A percentile compares a stretch with the other conserved stretches of the same genome.
These are phyloP conservation scores for Axis porcinus DNA, from an alignment of 2,113 vertebrate species.

Conservation along the genomic window DNA sequence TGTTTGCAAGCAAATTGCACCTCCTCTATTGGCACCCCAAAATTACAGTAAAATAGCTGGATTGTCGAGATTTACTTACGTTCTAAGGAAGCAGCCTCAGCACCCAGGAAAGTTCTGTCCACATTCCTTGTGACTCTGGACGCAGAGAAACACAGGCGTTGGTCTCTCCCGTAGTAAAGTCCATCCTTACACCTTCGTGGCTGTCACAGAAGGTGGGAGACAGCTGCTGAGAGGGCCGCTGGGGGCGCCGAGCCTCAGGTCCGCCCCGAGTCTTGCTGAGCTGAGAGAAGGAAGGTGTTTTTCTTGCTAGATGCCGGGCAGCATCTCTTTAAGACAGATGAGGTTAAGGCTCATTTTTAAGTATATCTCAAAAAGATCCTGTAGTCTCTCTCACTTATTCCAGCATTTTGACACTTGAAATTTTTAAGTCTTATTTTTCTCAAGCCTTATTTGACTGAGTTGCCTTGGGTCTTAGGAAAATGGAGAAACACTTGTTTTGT, in stretches of 20 bases:
- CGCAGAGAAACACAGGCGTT: neutral
- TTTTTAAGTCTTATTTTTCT: constrained; percentile 32
- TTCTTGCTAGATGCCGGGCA: neutral
- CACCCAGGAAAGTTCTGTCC: neutral
- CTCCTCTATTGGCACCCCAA: neutral
- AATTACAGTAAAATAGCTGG: neutral
- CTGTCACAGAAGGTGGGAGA: neutral
- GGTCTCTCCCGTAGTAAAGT: neutral
- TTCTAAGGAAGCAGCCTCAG: neutral
- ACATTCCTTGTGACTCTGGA: neutral
- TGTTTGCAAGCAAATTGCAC: neutral
- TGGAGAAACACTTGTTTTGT: constrained; percentile 31
- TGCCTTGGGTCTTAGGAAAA: constrained; percentile 57
- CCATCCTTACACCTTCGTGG: neutral
- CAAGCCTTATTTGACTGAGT: constrained; percentile 23
- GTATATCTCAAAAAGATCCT: neutral
- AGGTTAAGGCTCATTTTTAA: neutral
- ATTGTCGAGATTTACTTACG: neutral
- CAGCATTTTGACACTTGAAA: neutral
- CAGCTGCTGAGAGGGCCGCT: too few species aligned
- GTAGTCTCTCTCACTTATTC: neutral
- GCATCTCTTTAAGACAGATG: neutral
- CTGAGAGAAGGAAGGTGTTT: neutral
- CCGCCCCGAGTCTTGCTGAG: neutral
- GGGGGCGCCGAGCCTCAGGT: neutral